Conservation (phyloP, 2,113 vertebrate genomes). For the Suncus etruscus region DNA sequence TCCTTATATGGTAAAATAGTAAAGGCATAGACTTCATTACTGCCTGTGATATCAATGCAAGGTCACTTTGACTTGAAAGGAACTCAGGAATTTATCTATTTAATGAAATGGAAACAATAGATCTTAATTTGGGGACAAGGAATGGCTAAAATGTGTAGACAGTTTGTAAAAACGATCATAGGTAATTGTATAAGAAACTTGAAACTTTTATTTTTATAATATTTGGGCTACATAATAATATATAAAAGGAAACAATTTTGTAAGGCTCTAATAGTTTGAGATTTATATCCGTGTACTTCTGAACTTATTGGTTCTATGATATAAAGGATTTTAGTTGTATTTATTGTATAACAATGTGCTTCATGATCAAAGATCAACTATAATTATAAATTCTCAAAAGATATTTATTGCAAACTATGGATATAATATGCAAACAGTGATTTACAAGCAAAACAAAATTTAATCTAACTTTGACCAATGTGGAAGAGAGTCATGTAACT, state of each 20-base stretch:
- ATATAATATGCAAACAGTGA: not conserved
- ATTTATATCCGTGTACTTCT: not conserved
- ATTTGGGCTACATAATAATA: not conserved
- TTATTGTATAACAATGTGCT: not conserved
- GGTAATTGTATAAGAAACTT: constrained; percentile 5
- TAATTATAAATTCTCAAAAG: not conserved
- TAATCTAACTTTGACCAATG: not conserved
- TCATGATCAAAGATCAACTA: too few relatives aligned
- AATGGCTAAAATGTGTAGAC: not conserved
- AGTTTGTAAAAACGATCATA: not conserved
- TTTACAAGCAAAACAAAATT: not conserved
- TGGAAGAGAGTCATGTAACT: not conserved
- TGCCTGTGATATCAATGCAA: not conserved
- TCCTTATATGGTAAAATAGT: not conserved
- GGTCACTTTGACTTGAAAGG: not conserved
- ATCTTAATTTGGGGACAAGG: not conserved
- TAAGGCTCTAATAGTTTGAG: not conserved
- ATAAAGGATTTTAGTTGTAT: constrained; percentile 24
- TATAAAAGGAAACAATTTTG: constrained; percentile 27
- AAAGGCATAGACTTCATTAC: not conserved
- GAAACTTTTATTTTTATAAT: constrained; percentile 8
- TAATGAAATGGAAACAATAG: not conserved
- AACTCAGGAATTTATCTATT: not conserved
- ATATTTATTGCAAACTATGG: not conserved
- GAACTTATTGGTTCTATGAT: not conserved